Base-by-base conservation (phyloP, 92 coral and sea anemone genomes). In the Parazoanthus swiftii region DNA sequence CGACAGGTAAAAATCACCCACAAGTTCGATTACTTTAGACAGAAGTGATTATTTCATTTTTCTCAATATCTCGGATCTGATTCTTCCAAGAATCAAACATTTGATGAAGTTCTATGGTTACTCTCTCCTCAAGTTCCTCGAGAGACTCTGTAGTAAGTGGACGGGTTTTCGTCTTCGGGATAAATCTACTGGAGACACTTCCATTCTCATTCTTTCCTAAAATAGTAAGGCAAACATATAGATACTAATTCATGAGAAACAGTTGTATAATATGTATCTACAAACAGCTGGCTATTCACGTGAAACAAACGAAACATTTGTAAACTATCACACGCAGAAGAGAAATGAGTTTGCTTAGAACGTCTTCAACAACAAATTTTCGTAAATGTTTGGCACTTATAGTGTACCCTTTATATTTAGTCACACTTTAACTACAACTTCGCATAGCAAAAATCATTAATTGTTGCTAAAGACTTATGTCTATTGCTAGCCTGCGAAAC, bases 71-170 rank as follows among this genome's bases (percentile, higher is more conserved):
- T 46, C 86, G 65, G 67, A 83, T 51, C 54, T 83, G 67, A 29
- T 26, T 68, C 54, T 83, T 83, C 86, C 86, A 83, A 71, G 76
- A 29, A 25, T 83, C 86, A 46, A 83, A 83, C 86, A 83, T 83
- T 70, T 83, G 76, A 83, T 70, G 86, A 29, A 83, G 79, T 25
- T 83, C 86, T 10, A 18, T 44, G 4, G 86, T 15, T 15, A 83
- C 29, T 71, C 65, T 70, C 35, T 70, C 86, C 29, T 83, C 78
- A 3, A 83, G 66, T 16, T 83, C 78, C 39, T 83, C 86, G 46
- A 83, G 68, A 43, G 86, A 83, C 21, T 68, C 86, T 35, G 86
- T 51, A 6, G 86, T 83, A 70, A 84, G 46, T 46, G 68, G 78
- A 81, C 72, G 29, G 43, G 87, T 5, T 46, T 44, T 84, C 54